Conservation (phyloP, 35 echinoderm and acorn worm genomes). For the Anneissia japonica region DNA sequence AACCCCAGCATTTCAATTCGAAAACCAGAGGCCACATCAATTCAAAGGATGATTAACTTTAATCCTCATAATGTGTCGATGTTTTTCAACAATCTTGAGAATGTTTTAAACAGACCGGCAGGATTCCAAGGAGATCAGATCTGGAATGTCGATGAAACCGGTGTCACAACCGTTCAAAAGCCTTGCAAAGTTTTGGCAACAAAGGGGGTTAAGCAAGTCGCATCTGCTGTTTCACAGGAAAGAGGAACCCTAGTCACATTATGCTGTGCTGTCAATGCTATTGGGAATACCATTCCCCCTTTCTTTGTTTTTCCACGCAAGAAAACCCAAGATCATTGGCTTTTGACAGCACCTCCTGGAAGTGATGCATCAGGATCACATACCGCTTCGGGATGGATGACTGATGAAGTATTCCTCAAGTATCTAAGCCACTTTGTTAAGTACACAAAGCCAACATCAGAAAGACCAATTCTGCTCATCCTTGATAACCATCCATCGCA, state of each 20-base stretch:
- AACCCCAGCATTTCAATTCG: constrained; percentile 10
- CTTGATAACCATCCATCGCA: constrained; percentile 24
- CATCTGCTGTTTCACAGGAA: constrained; percentile 5
- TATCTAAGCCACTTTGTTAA: constrained; percentile 13
- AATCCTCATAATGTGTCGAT: constrained; percentile 7
- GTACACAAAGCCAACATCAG: constrained; percentile 2
- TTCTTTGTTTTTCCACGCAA: constrained; percentile 27
- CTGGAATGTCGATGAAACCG: constrained; percentile 31
- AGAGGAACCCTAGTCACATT: constrained; percentile 14
- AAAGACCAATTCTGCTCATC: constrained; percentile 18
- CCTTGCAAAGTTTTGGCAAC: background rate
- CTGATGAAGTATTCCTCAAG: background rate
- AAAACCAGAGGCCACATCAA: constrained; percentile 15
- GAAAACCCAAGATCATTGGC: constrained; percentile 15
- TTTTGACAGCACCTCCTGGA: constrained; percentile 9
- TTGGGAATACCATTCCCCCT: constrained; percentile 9
- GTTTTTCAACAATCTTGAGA: constrained; percentile 31
- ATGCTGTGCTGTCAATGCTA: constrained; percentile 2
- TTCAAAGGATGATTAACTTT: constrained; percentile 6
- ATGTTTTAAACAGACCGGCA: background rate
- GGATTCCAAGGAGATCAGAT: constrained; percentile 14
- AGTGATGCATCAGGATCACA: background rate
- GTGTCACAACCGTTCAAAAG: constrained; percentile 20
- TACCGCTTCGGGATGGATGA: constrained; percentile 25
- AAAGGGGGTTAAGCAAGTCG: background rate